Conservation (phyloP, 1,140 invertebrate genomes). For the Coelopa frigida region DNA sequence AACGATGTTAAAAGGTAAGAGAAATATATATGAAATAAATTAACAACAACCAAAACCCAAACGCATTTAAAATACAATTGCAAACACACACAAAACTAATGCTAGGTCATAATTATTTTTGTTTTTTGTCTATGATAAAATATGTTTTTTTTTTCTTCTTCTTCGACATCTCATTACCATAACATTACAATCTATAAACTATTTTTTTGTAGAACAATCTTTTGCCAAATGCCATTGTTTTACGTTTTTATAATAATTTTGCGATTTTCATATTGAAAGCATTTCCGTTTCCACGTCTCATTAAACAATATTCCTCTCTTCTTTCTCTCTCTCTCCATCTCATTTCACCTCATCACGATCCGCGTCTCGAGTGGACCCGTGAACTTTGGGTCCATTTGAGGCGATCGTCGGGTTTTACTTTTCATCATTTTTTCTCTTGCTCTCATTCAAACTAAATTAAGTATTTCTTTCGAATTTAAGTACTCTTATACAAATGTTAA, state of each 20-base stretch:
- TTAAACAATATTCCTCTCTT: no score
- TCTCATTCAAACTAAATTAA: slow-evolving; percentile 1
- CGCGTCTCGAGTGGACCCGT: no score
- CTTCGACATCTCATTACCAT: no score
- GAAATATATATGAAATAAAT: no score
- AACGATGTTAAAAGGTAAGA: no score
- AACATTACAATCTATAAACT: background rate
- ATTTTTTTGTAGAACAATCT: background rate
- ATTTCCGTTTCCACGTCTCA: background rate
- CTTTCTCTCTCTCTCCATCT: no score
- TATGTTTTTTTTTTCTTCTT: slow-evolving; percentile 11
- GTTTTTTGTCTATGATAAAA: no score
- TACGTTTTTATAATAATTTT: slow-evolving; percentile 1
- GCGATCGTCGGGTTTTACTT: no score
- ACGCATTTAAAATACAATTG: slow-evolving; percentile 7
- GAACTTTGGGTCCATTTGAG: no score
- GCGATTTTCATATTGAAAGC: slow-evolving; percentile 8
- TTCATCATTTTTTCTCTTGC: no score
- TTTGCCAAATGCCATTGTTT: background rate
- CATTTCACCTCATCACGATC: no score
- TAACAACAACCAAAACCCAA: no score
- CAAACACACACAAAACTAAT: slow-evolving; percentile 7
- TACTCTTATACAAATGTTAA: slow-evolving; percentile 5
- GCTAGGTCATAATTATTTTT: slow-evolving; percentile 6
- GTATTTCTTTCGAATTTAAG: slow-evolving; percentile 2